phyloP scores from a whole-genome alignment of 2,113 vertebrate genomes.

The Eira barbara region DNA sequence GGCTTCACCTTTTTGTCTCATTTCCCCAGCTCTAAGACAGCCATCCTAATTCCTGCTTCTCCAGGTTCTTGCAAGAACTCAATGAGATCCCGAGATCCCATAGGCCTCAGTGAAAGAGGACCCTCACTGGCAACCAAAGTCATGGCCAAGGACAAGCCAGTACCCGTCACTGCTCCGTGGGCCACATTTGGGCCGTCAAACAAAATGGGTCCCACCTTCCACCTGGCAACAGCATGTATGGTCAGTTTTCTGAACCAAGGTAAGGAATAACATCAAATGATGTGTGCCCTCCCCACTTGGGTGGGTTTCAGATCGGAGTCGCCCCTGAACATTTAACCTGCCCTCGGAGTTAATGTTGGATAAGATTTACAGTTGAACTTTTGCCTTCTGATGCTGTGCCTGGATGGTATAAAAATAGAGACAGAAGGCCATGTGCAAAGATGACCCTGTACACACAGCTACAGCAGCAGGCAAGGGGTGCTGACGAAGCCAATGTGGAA shows the following conservation, averaged over 20 bases:
- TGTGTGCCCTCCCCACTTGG: not conserved
- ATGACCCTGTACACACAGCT: no score
- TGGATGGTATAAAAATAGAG: not conserved
- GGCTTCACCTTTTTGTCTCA: not conserved
- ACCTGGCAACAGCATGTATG: not conserved
- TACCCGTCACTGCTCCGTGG: rapidly evolving
- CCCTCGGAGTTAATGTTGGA: not conserved
- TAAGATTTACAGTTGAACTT: not conserved
- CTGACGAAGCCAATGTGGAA: not conserved
- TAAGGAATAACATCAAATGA: not conserved
- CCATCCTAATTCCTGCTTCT: not conserved
- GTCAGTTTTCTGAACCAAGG: not conserved
- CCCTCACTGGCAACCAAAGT: not conserved
- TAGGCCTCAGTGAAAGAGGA: not conserved
- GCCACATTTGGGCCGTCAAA: not conserved
- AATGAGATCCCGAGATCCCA: not conserved
- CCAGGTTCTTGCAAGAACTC: not conserved
- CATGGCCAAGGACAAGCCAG: not conserved
- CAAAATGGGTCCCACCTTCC: not conserved
- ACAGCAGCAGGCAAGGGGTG: not conserved
- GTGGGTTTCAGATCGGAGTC: not conserved
- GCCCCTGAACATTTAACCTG: not conserved
- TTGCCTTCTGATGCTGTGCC: not conserved
- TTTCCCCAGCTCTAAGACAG: not conserved
- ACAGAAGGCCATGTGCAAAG: not conserved